Evolutionary conservation across 2,888 invertebrate species (phyloP), one percentile per base, ranked within the genome.

Genomic region (Macaria notata): DNA sequence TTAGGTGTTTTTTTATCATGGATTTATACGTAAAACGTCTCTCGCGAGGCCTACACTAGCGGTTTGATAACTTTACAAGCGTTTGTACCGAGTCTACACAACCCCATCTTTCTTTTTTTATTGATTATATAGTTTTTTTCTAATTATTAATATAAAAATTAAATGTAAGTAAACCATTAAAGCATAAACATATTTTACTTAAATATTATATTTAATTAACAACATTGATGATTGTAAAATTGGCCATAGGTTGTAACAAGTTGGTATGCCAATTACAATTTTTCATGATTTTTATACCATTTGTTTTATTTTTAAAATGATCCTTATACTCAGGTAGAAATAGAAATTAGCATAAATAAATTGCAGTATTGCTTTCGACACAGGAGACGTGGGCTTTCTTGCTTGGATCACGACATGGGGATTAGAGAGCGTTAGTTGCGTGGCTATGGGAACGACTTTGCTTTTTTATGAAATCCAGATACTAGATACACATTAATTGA

Each of bases 151-250:
- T 89, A 89, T 89, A 86, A 90, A 89, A 88, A 79, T 87, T 84
- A 86, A 90, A 86, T 88, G 85, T 91, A 89, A 90, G 90, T 88
- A 88, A 90, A 89, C 88, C 83, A 88, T 87, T 87, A 84, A 88
- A 87, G 85, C 88, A 87, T 88, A 90, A 89, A 89, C 87, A 85
- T 89, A 89, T 90, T 89, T 89, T 90, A 90, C 89, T 88, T 88
- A 89, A 88, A 88, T 91, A 89, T 89, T 89, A 88, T 90, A 90
- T 90, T 89, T 91, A 89, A 91, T 88, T 90, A 90, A 90, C 88
- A 88, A 86, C 86, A 87, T 88, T 89, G 89, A 90, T 90, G 83
- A 90, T 91, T 91, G 91, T 90, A 86, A 88, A 88, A 88, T 90
- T 90, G 91, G 90, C 86, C 85, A 85, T 88, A 89, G 89, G 90